Base-by-base conservation (phyloP, 2,888 invertebrate species). In the Drosophila maculinotata region DNA sequence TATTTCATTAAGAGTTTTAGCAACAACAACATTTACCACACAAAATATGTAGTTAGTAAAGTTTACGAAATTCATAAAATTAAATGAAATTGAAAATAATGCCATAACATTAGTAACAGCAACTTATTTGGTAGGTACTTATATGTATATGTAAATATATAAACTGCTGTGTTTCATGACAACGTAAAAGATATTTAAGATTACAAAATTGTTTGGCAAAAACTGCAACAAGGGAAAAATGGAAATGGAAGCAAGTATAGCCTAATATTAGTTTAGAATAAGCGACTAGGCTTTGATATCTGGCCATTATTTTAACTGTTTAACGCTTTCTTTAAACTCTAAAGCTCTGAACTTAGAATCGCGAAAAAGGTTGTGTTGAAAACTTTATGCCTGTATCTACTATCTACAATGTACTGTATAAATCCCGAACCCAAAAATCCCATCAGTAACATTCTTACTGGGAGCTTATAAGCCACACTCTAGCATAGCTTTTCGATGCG, bases 161-260 rank as follows among this genome's bases (percentile, higher is more conserved):
- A 67, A 87, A 68, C 87, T 87, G 83, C 83, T 87, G 85, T 88
- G 87, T 87, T 87, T 87, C 88, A 84, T 87, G 88, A 87, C 87
- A 87, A 87, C 87, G 87, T 87, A 87, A 87, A 78, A 44, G 66
- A 59, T 68, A 59, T 62, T 58, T 72, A 69, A 69, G 65, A 57
- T 57, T 41, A 44, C 36, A 41, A 54, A 52, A 66, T 66, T 76
- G 48, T 52, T 63, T 68, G 62, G 68, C 49, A 9, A 42, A 44
- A 41, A 25, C 3, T 6, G 33, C 58, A 48, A 59, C 53, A 58
- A 68, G 33, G n/a, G 8, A 14, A 47, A 30, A n/a, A 47, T 41
- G 33, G 1, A 15, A 44, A 38, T 39, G 36, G 31, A 39, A 31
- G 47, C 53, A 45, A 47, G 31, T 48, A 35, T 45, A 65, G 66